phyloP scores from a whole-genome alignment of 1,140 invertebrate genomes.

The Babylonia areolata region DNA sequence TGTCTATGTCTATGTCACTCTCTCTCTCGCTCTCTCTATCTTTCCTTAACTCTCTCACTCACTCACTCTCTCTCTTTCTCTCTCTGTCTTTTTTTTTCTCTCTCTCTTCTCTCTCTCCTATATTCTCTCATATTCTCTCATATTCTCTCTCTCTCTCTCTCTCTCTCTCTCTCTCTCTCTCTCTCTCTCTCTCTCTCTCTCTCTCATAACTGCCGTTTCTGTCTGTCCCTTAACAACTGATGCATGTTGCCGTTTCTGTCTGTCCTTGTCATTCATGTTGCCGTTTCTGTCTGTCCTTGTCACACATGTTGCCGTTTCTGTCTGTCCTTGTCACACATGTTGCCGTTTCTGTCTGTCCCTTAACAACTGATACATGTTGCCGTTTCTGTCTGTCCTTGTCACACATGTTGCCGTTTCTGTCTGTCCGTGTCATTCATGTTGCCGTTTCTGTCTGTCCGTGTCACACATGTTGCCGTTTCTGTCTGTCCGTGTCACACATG shows the following conservation, averaged over 20 bases:
- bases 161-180: background rate
- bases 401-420: no score
- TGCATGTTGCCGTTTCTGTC: no score
- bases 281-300: background rate
- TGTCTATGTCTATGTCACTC: background rate
- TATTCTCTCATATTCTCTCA: background rate
- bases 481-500: no score
- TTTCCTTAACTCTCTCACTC: background rate
- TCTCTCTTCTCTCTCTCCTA: background rate
- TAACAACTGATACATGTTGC: no score
- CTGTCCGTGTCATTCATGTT: no score
- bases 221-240: background rate
- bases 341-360: no score
- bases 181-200: background rate
- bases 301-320: background rate
- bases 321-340: no score
- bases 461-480: no score
- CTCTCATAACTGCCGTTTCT: background rate
- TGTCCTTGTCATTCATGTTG: no score
- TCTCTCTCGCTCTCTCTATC: background rate
- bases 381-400: no score
- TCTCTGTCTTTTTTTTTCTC: background rate
- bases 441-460: no score
- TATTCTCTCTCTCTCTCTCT: background rate
- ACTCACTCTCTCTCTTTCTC: background rate